These are phyloP conservation scores for Archaeoteleia sp. DNA, from an alignment of 2,888 invertebrate species.

Conservation along the genomic window DNA sequence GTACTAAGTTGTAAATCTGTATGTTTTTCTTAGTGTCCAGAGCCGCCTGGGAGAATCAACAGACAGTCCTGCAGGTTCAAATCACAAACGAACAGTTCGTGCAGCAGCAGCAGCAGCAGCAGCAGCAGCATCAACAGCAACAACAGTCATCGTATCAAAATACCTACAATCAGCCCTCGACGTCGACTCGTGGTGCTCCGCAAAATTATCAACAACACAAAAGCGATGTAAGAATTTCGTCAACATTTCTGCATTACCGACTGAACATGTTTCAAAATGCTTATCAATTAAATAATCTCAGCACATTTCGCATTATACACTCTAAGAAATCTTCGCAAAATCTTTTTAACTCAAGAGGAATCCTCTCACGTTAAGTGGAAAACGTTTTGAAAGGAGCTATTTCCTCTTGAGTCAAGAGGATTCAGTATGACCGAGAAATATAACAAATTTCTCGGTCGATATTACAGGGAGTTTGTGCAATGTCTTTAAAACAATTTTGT, in stretches of 20 bases:
- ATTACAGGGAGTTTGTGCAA: too few relatives aligned
- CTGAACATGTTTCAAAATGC: too few relatives aligned
- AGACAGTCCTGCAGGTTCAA: slow-evolving; percentile 55
- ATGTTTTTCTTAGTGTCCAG: slow-evolving; percentile 56
- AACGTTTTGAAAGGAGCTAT: too few relatives aligned
- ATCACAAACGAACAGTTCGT: slow-evolving; percentile 55
- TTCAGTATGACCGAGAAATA: too few relatives aligned
- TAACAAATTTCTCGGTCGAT: too few relatives aligned
- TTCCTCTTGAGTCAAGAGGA: too few relatives aligned
- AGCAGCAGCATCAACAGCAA: slow-evolving; percentile 56
- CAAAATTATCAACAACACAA: slow-evolving; percentile 65
- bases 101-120: slow-evolving; percentile 59
- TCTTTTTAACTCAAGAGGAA: too few relatives aligned
- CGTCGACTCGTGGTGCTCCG: slow-evolving; percentile 38
- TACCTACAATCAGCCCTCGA: slow-evolving; percentile 60
- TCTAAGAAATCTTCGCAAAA: too few relatives aligned
- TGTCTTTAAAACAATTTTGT: not conserved
- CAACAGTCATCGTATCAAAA: slow-evolving; percentile 59
- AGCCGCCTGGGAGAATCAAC: slow-evolving; percentile 66
- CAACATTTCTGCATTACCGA: too few relatives aligned
- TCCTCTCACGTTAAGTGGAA: too few relatives aligned
- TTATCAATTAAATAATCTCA: too few relatives aligned
- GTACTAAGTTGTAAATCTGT: slow-evolving; percentile 18
- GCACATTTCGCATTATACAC: too few relatives aligned
- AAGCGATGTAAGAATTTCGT: slow-evolving; percentile 64